Evolutionary conservation across 2,888 invertebrate genomes (phyloP).

Genomic region (Heliconius cydno): DNA sequence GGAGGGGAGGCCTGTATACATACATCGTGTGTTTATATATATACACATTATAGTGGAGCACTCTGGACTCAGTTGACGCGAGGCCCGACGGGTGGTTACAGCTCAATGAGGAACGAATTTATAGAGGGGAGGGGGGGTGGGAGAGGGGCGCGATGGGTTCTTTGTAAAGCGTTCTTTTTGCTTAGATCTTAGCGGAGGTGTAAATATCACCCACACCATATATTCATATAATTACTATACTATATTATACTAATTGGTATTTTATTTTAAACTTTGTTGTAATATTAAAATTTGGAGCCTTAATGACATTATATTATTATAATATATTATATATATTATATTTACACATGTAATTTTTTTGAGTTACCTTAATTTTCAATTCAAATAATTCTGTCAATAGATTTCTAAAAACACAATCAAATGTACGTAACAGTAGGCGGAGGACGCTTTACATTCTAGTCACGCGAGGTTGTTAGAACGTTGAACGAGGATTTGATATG

Average conservation of each 20-base stretch:
- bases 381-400: background rate
- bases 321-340: slow-evolving; percentile 16
- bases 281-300: slow-evolving; percentile 3
- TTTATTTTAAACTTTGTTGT: background rate
- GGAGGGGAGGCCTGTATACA: slow-evolving; percentile 43
- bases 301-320: background rate
- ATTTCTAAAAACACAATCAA: background rate
- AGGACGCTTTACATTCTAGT: slow-evolving; percentile 52
- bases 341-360: background rate
- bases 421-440: background rate
- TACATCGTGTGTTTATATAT: slow-evolving; percentile 32
- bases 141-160: slow-evolving; percentile 47
- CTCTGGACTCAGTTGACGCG: slow-evolving; percentile 56
- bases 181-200: background rate
- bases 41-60: slow-evolving; percentile 46
- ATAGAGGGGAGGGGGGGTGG: background rate
- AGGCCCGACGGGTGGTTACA: slow-evolving; percentile 41
- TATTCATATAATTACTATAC: background rate
- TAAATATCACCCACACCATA: background rate
- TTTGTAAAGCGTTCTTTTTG: slow-evolving; percentile 46
- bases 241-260: background rate
- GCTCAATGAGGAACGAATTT: slow-evolving; percentile 51
- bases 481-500: slow-evolving; percentile 49
- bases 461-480: slow-evolving; percentile 47
- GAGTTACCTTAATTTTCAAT: background rate